Evolutionary conservation across 2,113 vertebrate genomes (phyloP).

Genomic region (Zeus faber): DNA sequence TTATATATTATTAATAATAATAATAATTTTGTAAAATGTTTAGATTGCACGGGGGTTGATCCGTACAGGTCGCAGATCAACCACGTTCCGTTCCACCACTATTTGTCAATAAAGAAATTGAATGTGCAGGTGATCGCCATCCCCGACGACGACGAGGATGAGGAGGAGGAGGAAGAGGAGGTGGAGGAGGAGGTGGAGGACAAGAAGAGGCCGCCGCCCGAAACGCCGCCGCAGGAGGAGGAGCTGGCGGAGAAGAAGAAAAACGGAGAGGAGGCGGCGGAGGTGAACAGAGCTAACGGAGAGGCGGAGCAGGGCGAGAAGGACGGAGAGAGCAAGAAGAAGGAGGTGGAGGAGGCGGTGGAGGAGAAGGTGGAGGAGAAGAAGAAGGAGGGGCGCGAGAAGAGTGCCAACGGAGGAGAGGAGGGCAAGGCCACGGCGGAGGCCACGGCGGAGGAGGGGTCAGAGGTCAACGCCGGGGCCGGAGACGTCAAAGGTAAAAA

Average conservation of each 20-base stretch:
- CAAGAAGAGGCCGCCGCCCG: slow-evolving; percentile 51
- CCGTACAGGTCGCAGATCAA: too few relatives aligned
- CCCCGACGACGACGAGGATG: slow-evolving; percentile 63
- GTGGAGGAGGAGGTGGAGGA: slow-evolving; percentile 42
- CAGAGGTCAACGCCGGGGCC: slow-evolving; percentile 81
- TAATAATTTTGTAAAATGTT: too few relatives aligned
- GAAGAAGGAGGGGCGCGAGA: slow-evolving; percentile 57
- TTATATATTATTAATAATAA: too few relatives aligned
- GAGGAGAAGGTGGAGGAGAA: slow-evolving; percentile 66
- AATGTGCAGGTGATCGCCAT: slow-evolving; percentile 69
- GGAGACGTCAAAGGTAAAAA: slow-evolving; percentile 77
- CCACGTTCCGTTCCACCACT: too few relatives aligned
- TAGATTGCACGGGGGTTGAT: too few relatives aligned
- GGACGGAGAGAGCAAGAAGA: slow-evolving; percentile 54
- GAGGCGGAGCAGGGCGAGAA: slow-evolving; percentile 63
- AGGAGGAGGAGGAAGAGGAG: slow-evolving; percentile 72
- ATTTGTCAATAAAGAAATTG: too few relatives aligned
- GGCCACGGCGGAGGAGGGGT: slow-evolving; percentile 49
- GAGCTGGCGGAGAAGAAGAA: slow-evolving; percentile 65
- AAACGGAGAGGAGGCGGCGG: slow-evolving; percentile 49
- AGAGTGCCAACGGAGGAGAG: slow-evolving; percentile 41
- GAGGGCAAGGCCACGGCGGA: slow-evolving; percentile 49
- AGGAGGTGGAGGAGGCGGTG: slow-evolving; percentile 63
- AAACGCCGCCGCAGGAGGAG: slow-evolving; percentile 77
- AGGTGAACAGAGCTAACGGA: slow-evolving; percentile 80